Conservation (phyloP, 1,140 invertebrate species). For the Drosophila albomicans region DNA sequence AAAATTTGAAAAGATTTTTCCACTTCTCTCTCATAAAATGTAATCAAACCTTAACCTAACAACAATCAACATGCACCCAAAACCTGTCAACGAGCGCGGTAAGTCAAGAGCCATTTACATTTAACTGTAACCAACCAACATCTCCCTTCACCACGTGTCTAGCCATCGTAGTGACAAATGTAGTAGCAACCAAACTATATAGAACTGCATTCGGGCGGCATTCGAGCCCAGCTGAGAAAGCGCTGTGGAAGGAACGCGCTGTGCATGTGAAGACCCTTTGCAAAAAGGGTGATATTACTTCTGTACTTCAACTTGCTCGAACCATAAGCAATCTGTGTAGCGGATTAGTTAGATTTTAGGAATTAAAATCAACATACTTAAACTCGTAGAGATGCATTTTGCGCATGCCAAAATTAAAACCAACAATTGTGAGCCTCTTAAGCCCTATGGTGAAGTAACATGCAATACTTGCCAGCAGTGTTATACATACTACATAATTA, state of each 20-base stretch:
- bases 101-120: constrained; percentile 73
- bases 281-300: neutral
- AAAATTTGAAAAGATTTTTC: constrained; percentile 33
- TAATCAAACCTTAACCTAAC: constrained; percentile 48
- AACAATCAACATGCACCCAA: constrained; percentile 69
- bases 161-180: constrained; percentile 55
- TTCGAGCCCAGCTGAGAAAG: constrained; percentile 8
- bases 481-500: constrained; percentile 16
- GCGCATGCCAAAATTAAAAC: constrained; percentile 61
- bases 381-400: constrained; percentile 67
- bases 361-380: constrained; percentile 35
- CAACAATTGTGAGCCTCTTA: constrained; percentile 26
- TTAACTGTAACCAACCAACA: constrained; percentile 40
- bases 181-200: constrained; percentile 37
- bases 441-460: constrained; percentile 40
- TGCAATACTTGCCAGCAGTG: constrained; percentile 35
- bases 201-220: constrained; percentile 56
- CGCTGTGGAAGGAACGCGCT: constrained; percentile 17
- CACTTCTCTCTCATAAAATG: constrained; percentile 55
- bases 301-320: neutral
- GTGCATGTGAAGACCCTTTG: constrained; percentile 27
- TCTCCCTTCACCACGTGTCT: constrained; percentile 46
- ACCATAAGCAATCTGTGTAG: constrained; percentile 52
- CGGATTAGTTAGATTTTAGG: constrained; percentile 54
- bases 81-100: constrained; percentile 72